phyloP scores from a whole-genome alignment of 2,797 vertebrate species.

The Oryzias sinensis region DNA sequence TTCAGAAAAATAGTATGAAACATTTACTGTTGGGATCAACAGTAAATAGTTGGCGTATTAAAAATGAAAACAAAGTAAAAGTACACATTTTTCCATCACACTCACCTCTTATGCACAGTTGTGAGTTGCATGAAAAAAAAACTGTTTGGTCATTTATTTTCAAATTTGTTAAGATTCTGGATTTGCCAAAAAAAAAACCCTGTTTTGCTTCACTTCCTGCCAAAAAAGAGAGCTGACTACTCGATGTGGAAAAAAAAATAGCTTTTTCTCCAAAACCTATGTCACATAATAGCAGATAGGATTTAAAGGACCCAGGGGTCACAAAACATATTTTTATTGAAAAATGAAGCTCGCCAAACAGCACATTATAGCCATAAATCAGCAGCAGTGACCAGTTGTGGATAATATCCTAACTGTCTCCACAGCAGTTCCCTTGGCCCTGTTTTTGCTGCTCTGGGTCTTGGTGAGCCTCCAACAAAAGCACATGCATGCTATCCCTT shows the following conservation, averaged over 20 bases:
- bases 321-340: conserved; percentile 48
- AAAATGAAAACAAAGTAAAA: too few species aligned
- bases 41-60: too few species aligned
- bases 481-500: conserved; percentile 53
- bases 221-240: conserved; percentile 11
- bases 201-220: conserved; percentile 39
- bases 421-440: conserved; percentile 37
- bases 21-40: too few species aligned
- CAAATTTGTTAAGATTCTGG: conserved; percentile 5
- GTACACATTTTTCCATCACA: too few species aligned
- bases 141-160: background rate
- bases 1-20: too few species aligned
- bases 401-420: conserved; percentile 61
- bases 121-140: background rate
- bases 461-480: conserved; percentile 65
- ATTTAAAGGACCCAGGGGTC: conserved; percentile 16
- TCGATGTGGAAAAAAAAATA: conserved; percentile 8
- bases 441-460: conserved; percentile 39
- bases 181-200: conserved; percentile 20
- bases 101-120: too few species aligned
- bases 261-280: background rate
- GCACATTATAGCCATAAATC: conserved; percentile 55
- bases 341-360: conserved; percentile 46
- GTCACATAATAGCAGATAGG: conserved; percentile 14
- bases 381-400: conserved; percentile 44